A percentile compares a stretch with the other conserved stretches of the same genome.
phyloP scores from a whole-genome alignment of 2,113 vertebrate genomes.

The Rhizomys pruinosus region DNA sequence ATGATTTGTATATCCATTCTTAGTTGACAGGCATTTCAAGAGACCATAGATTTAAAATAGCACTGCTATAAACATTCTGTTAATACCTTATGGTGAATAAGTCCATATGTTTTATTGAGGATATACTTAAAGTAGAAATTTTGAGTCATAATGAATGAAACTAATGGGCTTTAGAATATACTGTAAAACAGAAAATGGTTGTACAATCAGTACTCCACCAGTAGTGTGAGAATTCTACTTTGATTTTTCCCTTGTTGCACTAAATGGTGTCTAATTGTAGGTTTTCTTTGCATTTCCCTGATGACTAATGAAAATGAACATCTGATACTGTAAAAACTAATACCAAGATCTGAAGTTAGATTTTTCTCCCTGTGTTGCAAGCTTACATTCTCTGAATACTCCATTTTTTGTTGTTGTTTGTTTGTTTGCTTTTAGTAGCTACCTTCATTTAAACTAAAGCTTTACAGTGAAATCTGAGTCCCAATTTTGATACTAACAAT shows the following conservation, averaged over 20 bases:
- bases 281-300: constrained; percentile 29
- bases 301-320: background rate
- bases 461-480: background rate
- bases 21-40: background rate
- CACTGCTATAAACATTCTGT: background rate
- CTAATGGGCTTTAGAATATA: background rate
- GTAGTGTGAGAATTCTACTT: background rate
- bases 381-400: background rate
- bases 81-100: background rate
- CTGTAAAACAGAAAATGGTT: background rate
- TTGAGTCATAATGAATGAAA: background rate
- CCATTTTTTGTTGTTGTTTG: background rate
- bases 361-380: constrained; percentile 4
- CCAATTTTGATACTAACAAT: constrained; percentile 2
- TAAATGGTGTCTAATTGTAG: background rate
- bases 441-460: background rate
- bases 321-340: background rate
- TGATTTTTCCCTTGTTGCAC: background rate
- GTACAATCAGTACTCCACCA: background rate
- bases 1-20: background rate
- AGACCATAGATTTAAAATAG: background rate
- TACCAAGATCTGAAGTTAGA: background rate
- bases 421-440: constrained; percentile 7
- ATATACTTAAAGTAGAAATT: background rate
- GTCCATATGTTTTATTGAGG: background rate